Percentiles rank a stretch among this genome's conserved stretches.
Conservation (phyloP, 2,888 invertebrate genomes). For the Watsonalla binaria region DNA sequence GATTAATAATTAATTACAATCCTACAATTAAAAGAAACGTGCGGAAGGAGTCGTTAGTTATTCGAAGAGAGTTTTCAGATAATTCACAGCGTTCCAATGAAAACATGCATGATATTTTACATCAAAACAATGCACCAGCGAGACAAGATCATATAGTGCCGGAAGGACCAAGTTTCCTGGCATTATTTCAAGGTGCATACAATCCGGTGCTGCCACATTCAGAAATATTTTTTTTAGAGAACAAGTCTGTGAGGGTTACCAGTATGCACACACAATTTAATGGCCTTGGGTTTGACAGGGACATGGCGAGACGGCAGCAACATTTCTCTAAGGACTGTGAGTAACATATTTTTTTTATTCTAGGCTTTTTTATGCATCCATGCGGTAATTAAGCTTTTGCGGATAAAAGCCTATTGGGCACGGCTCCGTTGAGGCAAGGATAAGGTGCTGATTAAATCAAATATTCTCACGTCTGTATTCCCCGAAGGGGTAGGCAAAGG, state of each 20-base stretch:
- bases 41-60: not conserved
- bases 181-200: slow-evolving; percentile 38
- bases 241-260: slow-evolving; percentile 35
- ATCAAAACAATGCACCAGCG: not conserved
- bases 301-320: slow-evolving; percentile 11
- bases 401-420: too few relatives aligned
- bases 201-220: slow-evolving; percentile 13
- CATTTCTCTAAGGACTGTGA: slow-evolving; percentile 39
- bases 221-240: slow-evolving; percentile 30
- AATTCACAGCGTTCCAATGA: not conserved
- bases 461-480: too few relatives aligned
- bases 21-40: slow-evolving; percentile 8
- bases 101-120: not conserved
- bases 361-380: not conserved
- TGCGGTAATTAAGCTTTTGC: too few relatives aligned
- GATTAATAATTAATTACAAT: slow-evolving; percentile 22
- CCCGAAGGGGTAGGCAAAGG: too few relatives aligned
- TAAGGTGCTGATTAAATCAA: too few relatives aligned
- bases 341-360: slow-evolving; percentile 14
- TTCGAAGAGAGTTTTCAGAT: not conserved
- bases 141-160: slow-evolving; percentile 36
- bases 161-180: slow-evolving; percentile 34
- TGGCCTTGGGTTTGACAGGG: slow-evolving; percentile 39
- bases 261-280: slow-evolving; percentile 32
- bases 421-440: too few relatives aligned